phyloP scores from a whole-genome alignment of 2,888 invertebrate genomes.

The Lithosia quadra region DNA sequence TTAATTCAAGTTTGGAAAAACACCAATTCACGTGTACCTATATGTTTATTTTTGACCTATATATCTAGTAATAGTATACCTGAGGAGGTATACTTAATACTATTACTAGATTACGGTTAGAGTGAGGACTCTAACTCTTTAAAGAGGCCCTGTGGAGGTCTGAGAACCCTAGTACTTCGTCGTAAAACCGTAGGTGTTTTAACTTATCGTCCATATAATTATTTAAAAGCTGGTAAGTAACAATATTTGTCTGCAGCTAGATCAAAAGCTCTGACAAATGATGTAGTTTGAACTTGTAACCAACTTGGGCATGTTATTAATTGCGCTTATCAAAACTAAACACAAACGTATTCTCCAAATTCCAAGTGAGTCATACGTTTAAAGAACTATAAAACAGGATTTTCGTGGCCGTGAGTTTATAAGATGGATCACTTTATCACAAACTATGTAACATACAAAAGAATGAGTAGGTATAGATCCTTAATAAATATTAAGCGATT shows the following conservation, averaged over 20 bases:
- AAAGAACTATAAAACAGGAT: conserved; percentile 15
- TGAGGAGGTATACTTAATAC: no score
- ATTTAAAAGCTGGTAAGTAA: background rate
- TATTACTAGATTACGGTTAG: no score
- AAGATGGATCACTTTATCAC: background rate
- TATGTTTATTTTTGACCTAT: no score
- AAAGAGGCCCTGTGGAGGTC: no score
- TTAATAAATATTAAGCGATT: background rate
- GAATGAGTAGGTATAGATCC: background rate
- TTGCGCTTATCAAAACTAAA: conserved; percentile 39
- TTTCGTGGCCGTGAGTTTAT: background rate
- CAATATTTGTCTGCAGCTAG: conserved; percentile 17
- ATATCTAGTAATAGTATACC: no score
- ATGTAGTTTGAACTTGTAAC: conserved; percentile 24
- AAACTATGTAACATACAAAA: background rate
- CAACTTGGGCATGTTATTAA: conserved; percentile 36
- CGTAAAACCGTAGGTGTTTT: no score
- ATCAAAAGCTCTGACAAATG: conserved; percentile 39
- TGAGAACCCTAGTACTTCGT: no score
- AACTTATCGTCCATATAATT: background rate
- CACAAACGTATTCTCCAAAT: conserved; percentile 28
- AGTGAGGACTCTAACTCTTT: no score
- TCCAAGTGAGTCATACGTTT: conserved; percentile 29
- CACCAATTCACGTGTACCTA: no score
- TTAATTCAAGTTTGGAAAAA: no score